A percentile compares a stretch with the other conserved stretches of the same genome.
Evolutionary conservation across 2,797 vertebrate species (phyloP).

Genomic region (Crocidura indochinensis): DNA sequence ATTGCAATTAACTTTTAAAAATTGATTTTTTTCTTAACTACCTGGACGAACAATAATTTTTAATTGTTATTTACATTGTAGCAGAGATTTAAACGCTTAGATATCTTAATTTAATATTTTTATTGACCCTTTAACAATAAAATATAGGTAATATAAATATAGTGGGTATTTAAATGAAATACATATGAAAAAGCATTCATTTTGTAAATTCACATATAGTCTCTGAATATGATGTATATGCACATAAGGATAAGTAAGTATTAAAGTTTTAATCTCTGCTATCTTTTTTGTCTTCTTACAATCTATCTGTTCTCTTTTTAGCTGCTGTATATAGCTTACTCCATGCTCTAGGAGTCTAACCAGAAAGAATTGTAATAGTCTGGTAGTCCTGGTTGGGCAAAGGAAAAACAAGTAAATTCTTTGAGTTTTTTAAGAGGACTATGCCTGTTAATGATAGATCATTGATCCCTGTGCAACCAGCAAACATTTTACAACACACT

Average conservation of each 20-base stretch:
- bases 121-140: not conserved
- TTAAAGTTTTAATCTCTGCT: not conserved
- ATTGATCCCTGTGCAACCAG: not conserved
- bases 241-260: not conserved
- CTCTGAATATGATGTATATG: not conserved
- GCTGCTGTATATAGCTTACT: not conserved
- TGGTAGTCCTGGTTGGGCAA: not conserved
- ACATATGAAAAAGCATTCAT: not conserved
- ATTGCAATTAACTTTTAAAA: not conserved
- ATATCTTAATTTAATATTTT: not conserved
- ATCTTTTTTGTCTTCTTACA: slow-evolving; percentile 47
- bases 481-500: not conserved
- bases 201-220: slow-evolving; percentile 22
- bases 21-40: not conserved
- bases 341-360: not conserved
- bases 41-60: slow-evolving; percentile 28
- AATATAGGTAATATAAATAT: slow-evolving; percentile 23
- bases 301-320: not conserved
- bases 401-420: not conserved
- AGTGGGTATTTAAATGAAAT: not conserved
- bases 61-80: not conserved
- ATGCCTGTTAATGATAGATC: not conserved
- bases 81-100: not conserved
- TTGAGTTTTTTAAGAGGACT: not conserved
- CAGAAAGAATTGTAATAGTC: not conserved